Conservation (phyloP, 2,113 vertebrate species). For the Piaya cayana region DNA sequence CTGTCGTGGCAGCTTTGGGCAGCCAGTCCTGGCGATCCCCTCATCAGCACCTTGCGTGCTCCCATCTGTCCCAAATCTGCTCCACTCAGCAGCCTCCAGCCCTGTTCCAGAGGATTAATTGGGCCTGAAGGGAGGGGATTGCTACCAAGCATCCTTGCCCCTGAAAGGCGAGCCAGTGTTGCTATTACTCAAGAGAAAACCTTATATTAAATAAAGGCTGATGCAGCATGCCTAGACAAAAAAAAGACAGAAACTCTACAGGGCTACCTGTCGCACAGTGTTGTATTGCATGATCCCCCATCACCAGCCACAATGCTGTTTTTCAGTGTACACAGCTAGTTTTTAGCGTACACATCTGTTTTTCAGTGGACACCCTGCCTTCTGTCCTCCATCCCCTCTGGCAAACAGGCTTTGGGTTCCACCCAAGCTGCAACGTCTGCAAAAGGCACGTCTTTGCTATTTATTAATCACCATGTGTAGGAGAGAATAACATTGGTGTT, state of each 20-base stretch:
- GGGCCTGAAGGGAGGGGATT: neutral
- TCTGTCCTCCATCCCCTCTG: neutral
- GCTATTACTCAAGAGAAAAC: neutral
- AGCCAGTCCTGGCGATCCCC: neutral
- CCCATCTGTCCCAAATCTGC: neutral
- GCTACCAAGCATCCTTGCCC: neutral
- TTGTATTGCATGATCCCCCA: fast-evolving
- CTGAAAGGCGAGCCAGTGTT: neutral
- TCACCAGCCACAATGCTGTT: fast-evolving
- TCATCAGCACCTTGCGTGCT: neutral
- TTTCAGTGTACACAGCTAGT: fast-evolving
- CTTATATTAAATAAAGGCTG: neutral
- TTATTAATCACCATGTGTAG: neutral
- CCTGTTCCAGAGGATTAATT: neutral
- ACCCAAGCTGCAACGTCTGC: neutral
- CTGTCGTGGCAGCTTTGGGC: neutral
- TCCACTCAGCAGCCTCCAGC: neutral
- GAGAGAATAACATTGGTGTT: neutral
- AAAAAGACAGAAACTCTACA: too few relatives aligned
- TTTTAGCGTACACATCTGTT: fast-evolving
- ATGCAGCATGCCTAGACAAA: neutral
- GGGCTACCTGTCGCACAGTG: neutral
- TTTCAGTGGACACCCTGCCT: neutral
- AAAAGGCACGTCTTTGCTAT: neutral
- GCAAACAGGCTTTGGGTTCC: fast-evolving